phyloP scores from a whole-genome alignment of 2,888 invertebrate species.

The Dendrolimus houi region DNA sequence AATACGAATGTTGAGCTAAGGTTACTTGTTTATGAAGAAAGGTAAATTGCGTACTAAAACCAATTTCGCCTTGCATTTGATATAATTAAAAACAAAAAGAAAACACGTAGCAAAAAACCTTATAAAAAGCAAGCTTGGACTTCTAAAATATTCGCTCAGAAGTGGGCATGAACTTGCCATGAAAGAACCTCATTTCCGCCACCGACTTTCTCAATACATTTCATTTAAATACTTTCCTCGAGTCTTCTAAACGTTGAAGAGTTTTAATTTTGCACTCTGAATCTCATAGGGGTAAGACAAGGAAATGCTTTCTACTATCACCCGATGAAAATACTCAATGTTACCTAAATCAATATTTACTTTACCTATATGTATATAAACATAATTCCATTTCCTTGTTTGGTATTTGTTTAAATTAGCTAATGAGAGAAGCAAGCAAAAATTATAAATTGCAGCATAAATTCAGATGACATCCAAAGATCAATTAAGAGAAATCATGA shows the following conservation, averaged over 20 bases:
- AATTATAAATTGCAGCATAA: no score
- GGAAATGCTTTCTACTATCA: conserved; percentile 30
- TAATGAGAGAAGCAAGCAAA: no score
- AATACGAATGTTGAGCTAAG: no score
- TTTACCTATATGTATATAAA: no score
- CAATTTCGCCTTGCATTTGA: background rate
- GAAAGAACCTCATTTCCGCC: conserved; percentile 72
- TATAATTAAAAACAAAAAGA: background rate
- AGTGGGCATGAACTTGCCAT: conserved; percentile 47
- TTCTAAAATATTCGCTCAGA: conserved; percentile 59
- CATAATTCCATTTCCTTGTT: no score
- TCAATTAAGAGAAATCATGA: no score
- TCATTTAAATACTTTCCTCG: conserved; percentile 66
- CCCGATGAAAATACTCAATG: background rate
- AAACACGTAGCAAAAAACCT: conserved; percentile 21
- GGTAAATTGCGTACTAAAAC: background rate
- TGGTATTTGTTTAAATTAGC: no score
- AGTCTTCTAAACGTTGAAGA: conserved; percentile 45
- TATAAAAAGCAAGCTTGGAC: conserved; percentile 37
- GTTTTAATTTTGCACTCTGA: conserved; percentile 62
- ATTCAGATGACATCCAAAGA: no score
- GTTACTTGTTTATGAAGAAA: no score
- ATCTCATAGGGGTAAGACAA: conserved; percentile 52
- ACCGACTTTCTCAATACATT: conserved; percentile 67
- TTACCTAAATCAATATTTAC: no score